Evolutionary conservation across 2,888 invertebrate species (phyloP).

Genomic region (Nemapogon koenigi): DNA sequence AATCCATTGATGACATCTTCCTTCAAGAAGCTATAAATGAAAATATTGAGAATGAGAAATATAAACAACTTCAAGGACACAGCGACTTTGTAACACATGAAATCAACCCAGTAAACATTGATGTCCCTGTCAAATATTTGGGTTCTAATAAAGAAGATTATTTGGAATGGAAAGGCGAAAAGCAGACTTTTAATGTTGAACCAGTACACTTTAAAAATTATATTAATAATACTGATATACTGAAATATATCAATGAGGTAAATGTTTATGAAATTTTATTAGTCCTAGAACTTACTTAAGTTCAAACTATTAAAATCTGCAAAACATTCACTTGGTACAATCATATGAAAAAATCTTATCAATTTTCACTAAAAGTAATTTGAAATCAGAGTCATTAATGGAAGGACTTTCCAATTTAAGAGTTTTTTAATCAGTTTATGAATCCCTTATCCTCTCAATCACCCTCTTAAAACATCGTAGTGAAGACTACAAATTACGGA

Average conservation of each 20-base stretch:
- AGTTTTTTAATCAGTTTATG: neutral
- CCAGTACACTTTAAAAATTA: neutral
- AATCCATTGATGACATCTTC: slow-evolving; percentile 34
- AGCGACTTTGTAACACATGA: neutral
- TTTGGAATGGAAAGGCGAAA: slow-evolving; percentile 25
- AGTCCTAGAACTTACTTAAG: neutral
- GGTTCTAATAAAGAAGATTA: slow-evolving; percentile 46
- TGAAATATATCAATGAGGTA: slow-evolving; percentile 38
- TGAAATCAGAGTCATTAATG: neutral
- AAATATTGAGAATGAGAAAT: neutral
- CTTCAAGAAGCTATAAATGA: slow-evolving; percentile 24
- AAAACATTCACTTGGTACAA: neutral
- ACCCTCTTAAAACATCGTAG: too few species aligned
- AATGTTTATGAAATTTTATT: slow-evolving; percentile 18
- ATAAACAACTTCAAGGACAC: neutral
- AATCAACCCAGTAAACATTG: slow-evolving; percentile 9
- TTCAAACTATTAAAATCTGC: neutral
- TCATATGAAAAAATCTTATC: too few species aligned
- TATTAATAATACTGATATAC: slow-evolving; percentile 31
- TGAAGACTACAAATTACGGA: neutral
- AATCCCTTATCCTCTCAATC: too few species aligned
- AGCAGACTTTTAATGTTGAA: neutral
- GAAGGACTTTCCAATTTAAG: too few species aligned
- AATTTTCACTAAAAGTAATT: neutral
- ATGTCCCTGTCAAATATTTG: slow-evolving; percentile 29